Base-by-base conservation (phyloP, 2,888 invertebrate genomes). In the Hydroisotoma schaefferi region DNA sequence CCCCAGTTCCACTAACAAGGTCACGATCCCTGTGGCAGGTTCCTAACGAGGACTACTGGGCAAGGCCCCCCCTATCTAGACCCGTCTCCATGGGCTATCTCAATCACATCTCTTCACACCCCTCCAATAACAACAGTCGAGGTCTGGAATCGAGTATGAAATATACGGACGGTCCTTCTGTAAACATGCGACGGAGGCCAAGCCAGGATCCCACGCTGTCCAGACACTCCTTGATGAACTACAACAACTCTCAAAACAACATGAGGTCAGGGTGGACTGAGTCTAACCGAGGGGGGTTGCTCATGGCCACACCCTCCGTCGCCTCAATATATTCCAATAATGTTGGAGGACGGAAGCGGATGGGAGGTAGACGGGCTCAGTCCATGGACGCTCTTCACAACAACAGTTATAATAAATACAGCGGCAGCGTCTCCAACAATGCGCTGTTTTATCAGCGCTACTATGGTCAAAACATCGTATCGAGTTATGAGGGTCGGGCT, bases 11-110 rank as follows among this genome's bases (percentile, higher is more conserved):
- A 15, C 47, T 63, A 51, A 60, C 57, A 25, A 46, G 65, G 22
- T 68, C 71, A 0, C 43, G 67, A 2, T 71, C 71, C 1, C 46
- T 71, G 53, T 71, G 71, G 71, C 67, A 71, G 52, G 68, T 71
- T 1, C 59, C 59, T 23, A 67, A 68, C 26, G 73, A 72, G 23
- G 68, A 68, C 46, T 72, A 74, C 51, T 69, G 73, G 71, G 63
- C 65, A 48, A 63, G 73, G 43, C 70, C 74, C 1, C 74, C 74
- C n/a, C 72, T 73, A 1, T 72, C 73, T 5, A 57, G 71, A 22
- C 70, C 72, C 10, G 72, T 72, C 10, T 67, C 68, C 22, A 55
- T 67, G 61, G 68, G 68, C 12, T 69, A 71, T 53, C 67, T 73
- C 6, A 70, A 70, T 49, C 64, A 67, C 43, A 62, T 65, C 20